These are phyloP conservation scores for Ormyrus pomaceus DNA, from an alignment of 2,888 invertebrate species.

Conservation along the genomic window DNA sequence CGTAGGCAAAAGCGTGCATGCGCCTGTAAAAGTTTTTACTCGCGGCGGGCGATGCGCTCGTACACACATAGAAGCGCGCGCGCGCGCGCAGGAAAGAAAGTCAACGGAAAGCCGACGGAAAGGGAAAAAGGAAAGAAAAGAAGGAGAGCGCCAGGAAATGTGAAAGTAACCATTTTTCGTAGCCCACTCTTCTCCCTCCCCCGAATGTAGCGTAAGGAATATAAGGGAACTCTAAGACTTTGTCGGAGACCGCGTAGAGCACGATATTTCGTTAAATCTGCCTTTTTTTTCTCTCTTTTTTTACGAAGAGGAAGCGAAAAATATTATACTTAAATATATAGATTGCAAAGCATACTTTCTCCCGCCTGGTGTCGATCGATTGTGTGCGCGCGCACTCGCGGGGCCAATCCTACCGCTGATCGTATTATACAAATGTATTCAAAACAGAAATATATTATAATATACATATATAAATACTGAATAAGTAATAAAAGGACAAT, in stretches of 20 bases:
- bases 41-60: not conserved
- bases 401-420: conserved; percentile 53
- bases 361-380: conserved; percentile 32
- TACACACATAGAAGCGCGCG: not conserved
- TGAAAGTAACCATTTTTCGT: conserved; percentile 28
- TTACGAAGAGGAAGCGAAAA: not conserved
- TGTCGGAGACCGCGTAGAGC: conserved; percentile 27
- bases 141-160: too few species aligned
- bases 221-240: conserved; percentile 15
- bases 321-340: conserved; percentile 19
- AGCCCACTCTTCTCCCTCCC: conserved; percentile 16
- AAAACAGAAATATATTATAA: conserved; percentile 30
- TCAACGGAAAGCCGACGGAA: not conserved
- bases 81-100: not conserved
- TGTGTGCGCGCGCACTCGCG: conserved; percentile 27
- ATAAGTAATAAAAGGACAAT: conserved; percentile 2
- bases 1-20: not conserved
- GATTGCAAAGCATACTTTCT: conserved; percentile 30
- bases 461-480: conserved; percentile 34
- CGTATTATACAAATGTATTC: conserved; percentile 41
- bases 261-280: conserved; percentile 21
- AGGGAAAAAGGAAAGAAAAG: conserved; percentile 1
- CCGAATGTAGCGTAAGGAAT: not conserved
- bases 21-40: conserved; percentile 31
- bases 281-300: too few species aligned